A percentile compares a stretch with the other conserved stretches of the same genome.
These are phyloP conservation scores for Numenius arquata DNA, from an alignment of 2,113 vertebrate genomes.

Conservation along the genomic window DNA sequence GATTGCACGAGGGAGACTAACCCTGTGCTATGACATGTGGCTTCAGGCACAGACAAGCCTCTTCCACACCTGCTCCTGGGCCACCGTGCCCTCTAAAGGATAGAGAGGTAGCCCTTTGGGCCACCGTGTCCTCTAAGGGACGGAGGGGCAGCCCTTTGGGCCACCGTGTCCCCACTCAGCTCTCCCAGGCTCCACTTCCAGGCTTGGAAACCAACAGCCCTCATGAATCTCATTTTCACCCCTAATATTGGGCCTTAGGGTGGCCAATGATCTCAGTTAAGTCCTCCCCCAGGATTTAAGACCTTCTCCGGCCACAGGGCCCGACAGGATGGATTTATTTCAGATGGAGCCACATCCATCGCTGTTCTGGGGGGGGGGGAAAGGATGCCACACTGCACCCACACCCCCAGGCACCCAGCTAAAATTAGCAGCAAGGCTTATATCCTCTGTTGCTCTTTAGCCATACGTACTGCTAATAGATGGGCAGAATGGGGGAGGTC, in stretches of 20 bases:
- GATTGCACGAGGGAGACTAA: background rate
- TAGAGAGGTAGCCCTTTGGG: background rate
- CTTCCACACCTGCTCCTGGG: background rate
- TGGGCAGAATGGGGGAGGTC: background rate
- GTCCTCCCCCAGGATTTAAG: background rate
- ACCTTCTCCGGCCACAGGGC: background rate
- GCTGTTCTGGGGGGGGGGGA: background rate
- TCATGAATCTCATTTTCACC: background rate
- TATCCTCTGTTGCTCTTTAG: background rate
- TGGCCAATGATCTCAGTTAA: background rate
- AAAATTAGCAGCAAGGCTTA: conserved; percentile 15
- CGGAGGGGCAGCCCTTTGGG: background rate
- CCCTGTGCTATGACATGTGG: background rate
- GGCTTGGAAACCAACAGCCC: background rate
- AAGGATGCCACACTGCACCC: background rate
- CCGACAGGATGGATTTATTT: background rate
- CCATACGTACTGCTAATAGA: background rate
- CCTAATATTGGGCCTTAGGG: background rate
- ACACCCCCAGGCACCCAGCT: background rate
- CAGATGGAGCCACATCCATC: background rate
- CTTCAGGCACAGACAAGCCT: background rate
- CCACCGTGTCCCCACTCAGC: background rate
- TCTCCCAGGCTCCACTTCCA: background rate
- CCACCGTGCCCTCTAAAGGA: background rate
- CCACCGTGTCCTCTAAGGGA: background rate